Conservation (phyloP, 2,797 vertebrate genomes). For the Microctenopoma lineatum region DNA sequence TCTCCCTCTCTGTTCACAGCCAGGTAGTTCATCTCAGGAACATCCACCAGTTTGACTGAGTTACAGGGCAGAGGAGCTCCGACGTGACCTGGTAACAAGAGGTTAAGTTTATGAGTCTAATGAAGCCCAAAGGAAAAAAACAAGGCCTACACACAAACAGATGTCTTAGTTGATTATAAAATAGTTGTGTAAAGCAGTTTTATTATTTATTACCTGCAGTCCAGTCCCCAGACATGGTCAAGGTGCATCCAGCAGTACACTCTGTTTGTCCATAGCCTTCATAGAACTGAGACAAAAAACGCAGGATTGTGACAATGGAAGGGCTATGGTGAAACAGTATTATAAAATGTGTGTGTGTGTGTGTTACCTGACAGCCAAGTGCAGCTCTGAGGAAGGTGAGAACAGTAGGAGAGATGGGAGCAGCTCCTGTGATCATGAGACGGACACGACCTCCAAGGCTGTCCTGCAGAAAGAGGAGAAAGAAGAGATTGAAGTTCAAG, state of each 20-base stretch:
- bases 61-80: constrained; percentile 93
- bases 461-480: constrained; percentile 74
- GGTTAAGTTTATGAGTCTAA: neutral
- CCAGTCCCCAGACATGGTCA: constrained; percentile 92
- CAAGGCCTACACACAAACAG: neutral
- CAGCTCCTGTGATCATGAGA: constrained; percentile 93
- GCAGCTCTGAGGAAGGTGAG: constrained; percentile 91
- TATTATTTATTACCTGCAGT: constrained; percentile 86
- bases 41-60: constrained; percentile 90
- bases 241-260: constrained; percentile 90
- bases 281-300: constrained; percentile 85
- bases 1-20: constrained; percentile 92
- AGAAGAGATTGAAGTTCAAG: too few relatives aligned
- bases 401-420: constrained; percentile 91
- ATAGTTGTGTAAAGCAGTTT: neutral
- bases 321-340: too few relatives aligned
- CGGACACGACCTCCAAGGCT: constrained; percentile 91
- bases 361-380: constrained; percentile 91
- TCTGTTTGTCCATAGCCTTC: constrained; percentile 98
- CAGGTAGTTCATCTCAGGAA: constrained; percentile 94
- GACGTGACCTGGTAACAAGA: constrained; percentile 87
- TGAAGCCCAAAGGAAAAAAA: neutral
- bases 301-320: neutral
- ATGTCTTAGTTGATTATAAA: neutral
- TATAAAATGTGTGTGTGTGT: neutral